Base-by-base conservation (phyloP, 2,797 vertebrate species). In the Epinephelus coioides region DNA sequence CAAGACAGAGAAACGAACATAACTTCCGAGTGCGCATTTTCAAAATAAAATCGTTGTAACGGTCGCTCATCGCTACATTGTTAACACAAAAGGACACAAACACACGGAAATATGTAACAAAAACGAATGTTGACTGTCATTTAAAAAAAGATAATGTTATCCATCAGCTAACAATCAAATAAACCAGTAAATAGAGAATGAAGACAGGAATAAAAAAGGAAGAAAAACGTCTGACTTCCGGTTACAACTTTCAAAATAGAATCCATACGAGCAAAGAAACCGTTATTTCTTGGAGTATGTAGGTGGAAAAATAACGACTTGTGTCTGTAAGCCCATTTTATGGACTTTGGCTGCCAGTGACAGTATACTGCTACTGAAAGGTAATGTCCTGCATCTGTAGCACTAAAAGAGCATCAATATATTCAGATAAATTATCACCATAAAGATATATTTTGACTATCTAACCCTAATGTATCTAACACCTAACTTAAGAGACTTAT, bases 291-390 rank as follows among this genome's bases (percentile, higher is more conserved):
- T 27, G 8, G n/a, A 27, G 3, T 8, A 0, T n/a, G 7, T 50
- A 9, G 50, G 10, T 82, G 78, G 80, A 86, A 89, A 86, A 84
- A 85, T 82, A 88, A 86, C 78, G 73, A 59, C 47, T 1, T 2
- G 5, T 1, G 1, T 34, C 11, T n/a, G 49, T 19, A 2, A 46
- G 18, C 8, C 3, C 15, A 15, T 0, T 27, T 7, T 18, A 18
- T 23, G 15, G 9, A 59, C 9, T 40, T 18, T 54, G 13, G 27
- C 7, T 47, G 60, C 17, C 9, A 17, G 0, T 49, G 3, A 21
- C 17, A 10, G 17, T 49, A 7, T 73, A 3, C 17, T 25, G 25
- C 9, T 2, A 7, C 46, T 38, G 34, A 15, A 25, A 38, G 15
- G 54, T 21, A 21, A 46, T 23, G 10, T 30, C 21, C n/a, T 50